These are phyloP conservation scores for Oligia fasciuncula DNA, from an alignment of 2,888 invertebrate species.

Conservation along the genomic window DNA sequence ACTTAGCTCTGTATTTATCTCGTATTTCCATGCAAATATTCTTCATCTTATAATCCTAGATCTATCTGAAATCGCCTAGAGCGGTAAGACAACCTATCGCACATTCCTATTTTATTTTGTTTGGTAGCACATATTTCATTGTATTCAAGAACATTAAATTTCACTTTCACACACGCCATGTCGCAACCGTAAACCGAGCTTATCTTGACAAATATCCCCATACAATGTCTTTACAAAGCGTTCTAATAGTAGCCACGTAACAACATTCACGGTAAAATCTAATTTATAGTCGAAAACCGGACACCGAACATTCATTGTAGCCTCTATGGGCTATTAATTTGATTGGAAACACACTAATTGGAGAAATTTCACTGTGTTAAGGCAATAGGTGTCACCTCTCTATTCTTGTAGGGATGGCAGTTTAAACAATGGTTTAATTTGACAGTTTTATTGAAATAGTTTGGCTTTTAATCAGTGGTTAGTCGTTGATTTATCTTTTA, in stretches of 20 bases:
- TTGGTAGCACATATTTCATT: conserved; percentile 14
- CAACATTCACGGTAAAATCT: conserved; percentile 42
- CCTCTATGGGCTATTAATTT: conserved; percentile 73
- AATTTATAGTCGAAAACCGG: conserved; percentile 64
- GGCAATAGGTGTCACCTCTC: conserved; percentile 62
- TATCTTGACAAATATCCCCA: conserved; percentile 58
- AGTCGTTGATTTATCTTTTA: conserved; percentile 4
- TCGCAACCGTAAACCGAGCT: conserved; percentile 8
- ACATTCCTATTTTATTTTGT: background rate
- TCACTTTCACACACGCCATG: conserved; percentile 30
- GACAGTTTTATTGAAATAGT: conserved; percentile 47
- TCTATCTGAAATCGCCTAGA: background rate
- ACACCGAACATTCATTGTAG: conserved; percentile 59
- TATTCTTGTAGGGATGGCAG: conserved; percentile 59
- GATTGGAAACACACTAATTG: conserved; percentile 78
- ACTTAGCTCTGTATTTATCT: background rate
- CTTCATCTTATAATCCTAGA: background rate
- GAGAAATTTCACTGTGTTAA: conserved; percentile 73
- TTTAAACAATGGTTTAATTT: conserved; percentile 29
- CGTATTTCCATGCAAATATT: conserved; percentile 7
- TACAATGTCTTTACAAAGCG: conserved; percentile 42
- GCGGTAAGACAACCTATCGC: too few species aligned
- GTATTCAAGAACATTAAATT: conserved; percentile 28
- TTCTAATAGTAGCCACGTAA: conserved; percentile 28
- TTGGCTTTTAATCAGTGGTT: conserved; percentile 24